Base-by-base conservation (phyloP, 2,888 invertebrate genomes). In the Diaperis boleti region DNA sequence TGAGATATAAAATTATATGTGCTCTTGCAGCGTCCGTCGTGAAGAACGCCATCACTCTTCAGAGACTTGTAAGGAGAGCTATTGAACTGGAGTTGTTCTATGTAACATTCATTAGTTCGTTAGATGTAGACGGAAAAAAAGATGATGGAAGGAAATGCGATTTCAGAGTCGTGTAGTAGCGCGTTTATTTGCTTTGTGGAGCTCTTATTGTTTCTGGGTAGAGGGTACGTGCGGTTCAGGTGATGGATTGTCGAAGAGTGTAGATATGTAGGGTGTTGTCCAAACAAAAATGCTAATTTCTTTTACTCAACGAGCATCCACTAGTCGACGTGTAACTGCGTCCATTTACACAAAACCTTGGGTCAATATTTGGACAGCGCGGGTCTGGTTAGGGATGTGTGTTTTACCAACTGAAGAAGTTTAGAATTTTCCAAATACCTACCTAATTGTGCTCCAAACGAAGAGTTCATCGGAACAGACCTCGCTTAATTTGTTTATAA, bases 1-100 rank as follows among this genome's bases (percentile, higher is more conserved):
- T 41, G 54, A 15, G 29, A 55, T 26, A 52, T 52, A 52, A 52
- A 52, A 52, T 52, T 52, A 52, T 52, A 37, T 37, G 47, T 47
- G 47, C 47, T 22, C 14, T 31, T 47, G 29, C 47, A 20, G 26
- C 26, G 44, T n/a, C n/a, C n/a, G n/a, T 13, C 5, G 17, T 18
- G 18, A 41, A 17, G 41, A 18, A 22, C 29, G 47, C 31, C 31
- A 33, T 47, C 50, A 20, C 11, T 35, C 22, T 37, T 33, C 20
- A 6, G 20, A 8, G 50, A 50, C 50, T 50, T 35, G 50, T 50
- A 35, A 33, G 50, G 47, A 45, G 22, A 22, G 45, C 45, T 29
- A 29, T 18, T 18, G 22, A 29, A 15, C 47, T 17, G 31, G 31
- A 31, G 15, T 15, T 10, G 35, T 11, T 33, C 17, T 14, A 50